Evolutionary conservation across 1,140 invertebrate genomes (phyloP), one percentile per base, ranked within the genome.

Genomic region (Hylaeus anthracinus): DNA sequence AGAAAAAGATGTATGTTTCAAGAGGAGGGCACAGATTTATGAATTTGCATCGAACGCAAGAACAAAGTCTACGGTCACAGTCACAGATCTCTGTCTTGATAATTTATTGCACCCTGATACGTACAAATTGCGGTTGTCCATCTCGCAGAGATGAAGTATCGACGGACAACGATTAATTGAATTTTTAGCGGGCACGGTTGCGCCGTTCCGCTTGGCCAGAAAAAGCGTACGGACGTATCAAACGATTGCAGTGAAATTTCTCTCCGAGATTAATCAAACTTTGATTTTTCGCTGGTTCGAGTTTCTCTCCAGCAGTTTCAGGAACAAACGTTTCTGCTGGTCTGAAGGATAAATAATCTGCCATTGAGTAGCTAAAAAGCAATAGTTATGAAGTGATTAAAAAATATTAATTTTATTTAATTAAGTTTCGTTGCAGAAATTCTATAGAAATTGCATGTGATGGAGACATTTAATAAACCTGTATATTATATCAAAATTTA

Each of bases 51-150:
- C 51, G 43, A 3, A 12, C 39, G 66, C 14, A 51, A 64, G 48
- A 72, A 72, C 69, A 56, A 55, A 45, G 69, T 64, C 58, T 72
- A 55, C 45, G 39, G 65, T 51, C 65, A 48, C 26, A 26, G 65
- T 48, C 4, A 56, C 37, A 15, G 37, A 41, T 77, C 53, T 14
- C 26, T 60, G 41, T 48, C 43, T 39, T 5, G 45, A n/a, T 78
- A 72, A 78, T 78, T 72, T 78, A 78, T 78, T 43, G 58, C 55
- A 51, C 51, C 15, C 67, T 78, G 67, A 78, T 78, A 72, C 67
- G 67, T 61, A 69, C 67, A 63, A 72, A 61, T 78, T 61, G 67
- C 58, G 58, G 26, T 69, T 72, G 75, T 78, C 67, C 56, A 63
- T 72, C 75, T 72, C 45, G 67, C n/a, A 39, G 39, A 61, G 75